Percentiles rank a stretch among this genome's conserved stretches.
phyloP scores from a whole-genome alignment of 2,888 invertebrate genomes.

The Mythimna lalbum region DNA sequence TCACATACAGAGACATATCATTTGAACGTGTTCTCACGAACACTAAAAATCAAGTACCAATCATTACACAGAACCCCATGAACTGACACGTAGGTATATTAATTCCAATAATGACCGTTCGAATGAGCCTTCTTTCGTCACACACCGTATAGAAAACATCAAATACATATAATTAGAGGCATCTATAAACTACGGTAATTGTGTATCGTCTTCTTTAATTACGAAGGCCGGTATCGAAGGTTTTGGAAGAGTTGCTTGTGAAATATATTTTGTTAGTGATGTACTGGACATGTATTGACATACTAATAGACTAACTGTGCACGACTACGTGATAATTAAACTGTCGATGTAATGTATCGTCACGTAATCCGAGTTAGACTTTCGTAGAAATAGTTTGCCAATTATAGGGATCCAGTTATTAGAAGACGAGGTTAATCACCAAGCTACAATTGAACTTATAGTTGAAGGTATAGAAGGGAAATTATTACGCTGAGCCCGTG shows the following conservation, averaged over 20 bases:
- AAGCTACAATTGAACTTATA: not conserved
- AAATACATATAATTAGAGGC: slow-evolving; percentile 89
- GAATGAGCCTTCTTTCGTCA: slow-evolving; percentile 88
- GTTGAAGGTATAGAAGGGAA: not conserved
- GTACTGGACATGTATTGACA: slow-evolving; percentile 63
- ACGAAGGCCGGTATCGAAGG: slow-evolving; percentile 85
- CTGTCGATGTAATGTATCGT: slow-evolving; percentile 51
- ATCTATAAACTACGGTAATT: slow-evolving; percentile 90
- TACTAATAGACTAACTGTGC: slow-evolving; percentile 52
- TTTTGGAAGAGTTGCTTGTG: slow-evolving; percentile 68
- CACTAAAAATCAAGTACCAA: slow-evolving; percentile 84
- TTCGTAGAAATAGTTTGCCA: slow-evolving; percentile 31
- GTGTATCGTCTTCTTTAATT: slow-evolving; percentile 88
- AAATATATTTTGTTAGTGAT: slow-evolving; percentile 61
- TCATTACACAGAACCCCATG: slow-evolving; percentile 87
- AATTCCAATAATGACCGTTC: slow-evolving; percentile 89
- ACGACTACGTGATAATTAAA: slow-evolving; percentile 56
- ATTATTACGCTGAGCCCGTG: not conserved
- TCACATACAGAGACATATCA: slow-evolving; percentile 83
- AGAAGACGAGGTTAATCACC: slow-evolving; percentile 9
- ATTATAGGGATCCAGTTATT: slow-evolving; percentile 26
- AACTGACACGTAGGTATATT: slow-evolving; percentile 90
- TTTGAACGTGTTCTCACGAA: slow-evolving; percentile 87
- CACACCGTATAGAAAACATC: slow-evolving; percentile 88
- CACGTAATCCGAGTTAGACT: slow-evolving; percentile 42